phyloP scores from a whole-genome alignment of 2,888 invertebrate species.

The Dioctria linearis region DNA sequence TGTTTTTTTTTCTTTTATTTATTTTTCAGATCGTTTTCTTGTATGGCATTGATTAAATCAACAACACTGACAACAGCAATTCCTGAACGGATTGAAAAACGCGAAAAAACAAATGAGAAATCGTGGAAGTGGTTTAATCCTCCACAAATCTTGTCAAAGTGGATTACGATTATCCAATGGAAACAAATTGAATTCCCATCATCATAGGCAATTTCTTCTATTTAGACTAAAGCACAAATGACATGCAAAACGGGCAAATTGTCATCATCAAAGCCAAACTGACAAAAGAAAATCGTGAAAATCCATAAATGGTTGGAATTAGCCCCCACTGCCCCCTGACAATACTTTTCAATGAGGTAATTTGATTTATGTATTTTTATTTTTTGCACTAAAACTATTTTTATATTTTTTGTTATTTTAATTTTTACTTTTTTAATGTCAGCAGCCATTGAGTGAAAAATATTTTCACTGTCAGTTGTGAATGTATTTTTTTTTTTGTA shows the following conservation, averaged over 20 bases:
- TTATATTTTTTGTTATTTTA: neutral
- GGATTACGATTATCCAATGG: neutral
- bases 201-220: neutral
- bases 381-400: too few relatives aligned
- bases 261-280: slow-evolving; percentile 2
- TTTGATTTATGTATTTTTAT: neutral
- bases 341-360: slow-evolving; percentile 35
- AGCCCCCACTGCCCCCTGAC: slow-evolving; percentile 35
- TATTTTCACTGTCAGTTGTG: too few relatives aligned
- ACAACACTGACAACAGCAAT: too few relatives aligned
- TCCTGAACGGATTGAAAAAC: too few relatives aligned
- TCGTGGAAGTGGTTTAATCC: neutral
- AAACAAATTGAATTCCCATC: neutral
- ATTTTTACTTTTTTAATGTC: neutral
- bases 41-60: too few relatives aligned
- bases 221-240: slow-evolving; percentile 1
- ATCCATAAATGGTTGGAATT: slow-evolving; percentile 28
- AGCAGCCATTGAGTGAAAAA: neutral
- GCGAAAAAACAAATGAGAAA: neutral
- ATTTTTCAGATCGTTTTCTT: too few relatives aligned
- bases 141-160: slow-evolving; percentile 8
- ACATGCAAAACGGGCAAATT: slow-evolving; percentile 32
- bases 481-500: too few relatives aligned
- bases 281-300: slow-evolving; percentile 32
- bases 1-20: too few relatives aligned